phyloP scores from a whole-genome alignment of 2,888 invertebrate genomes.

The Trichopoda pennipes region DNA sequence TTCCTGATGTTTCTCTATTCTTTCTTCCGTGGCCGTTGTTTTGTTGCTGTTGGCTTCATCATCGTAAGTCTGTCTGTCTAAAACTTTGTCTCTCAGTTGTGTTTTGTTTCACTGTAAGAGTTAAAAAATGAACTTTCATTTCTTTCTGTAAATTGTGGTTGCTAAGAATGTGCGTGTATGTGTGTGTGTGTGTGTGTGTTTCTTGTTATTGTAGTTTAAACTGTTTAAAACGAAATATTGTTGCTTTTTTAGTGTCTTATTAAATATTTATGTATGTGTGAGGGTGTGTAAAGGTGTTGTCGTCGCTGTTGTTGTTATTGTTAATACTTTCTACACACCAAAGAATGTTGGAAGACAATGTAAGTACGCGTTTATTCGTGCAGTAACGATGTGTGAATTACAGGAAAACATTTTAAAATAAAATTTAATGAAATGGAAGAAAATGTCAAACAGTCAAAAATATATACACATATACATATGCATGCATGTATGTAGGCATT shows the following conservation, averaged over 20 bases:
- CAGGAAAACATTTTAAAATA: slow-evolving; percentile 66
- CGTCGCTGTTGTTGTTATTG: slow-evolving; percentile 11
- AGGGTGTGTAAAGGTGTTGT: slow-evolving; percentile 40
- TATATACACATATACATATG: not conserved
- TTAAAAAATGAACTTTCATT: not conserved
- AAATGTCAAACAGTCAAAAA: slow-evolving; percentile 46
- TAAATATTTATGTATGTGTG: slow-evolving; percentile 45
- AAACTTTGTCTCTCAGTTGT: slow-evolving; percentile 18
- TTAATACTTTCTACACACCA: slow-evolving; percentile 26
- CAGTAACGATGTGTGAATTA: slow-evolving; percentile 69
- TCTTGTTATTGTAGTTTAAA: slow-evolving; percentile 39
- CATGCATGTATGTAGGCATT: not conserved
- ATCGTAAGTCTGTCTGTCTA: slow-evolving; percentile 18
- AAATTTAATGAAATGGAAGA: slow-evolving; percentile 68
- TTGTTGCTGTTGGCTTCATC: no score
- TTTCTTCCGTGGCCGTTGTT: slow-evolving; percentile 29
- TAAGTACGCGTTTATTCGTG: slow-evolving; percentile 67
- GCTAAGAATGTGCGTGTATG: slow-evolving; percentile 15
- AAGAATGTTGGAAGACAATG: slow-evolving; percentile 58
- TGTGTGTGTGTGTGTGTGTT: slow-evolving; percentile 23
- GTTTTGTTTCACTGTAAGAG: slow-evolving; percentile 7
- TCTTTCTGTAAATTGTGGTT: slow-evolving; percentile 29
- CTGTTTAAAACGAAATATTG: slow-evolving; percentile 41
- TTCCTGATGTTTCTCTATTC: slow-evolving; percentile 38
- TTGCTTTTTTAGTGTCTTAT: slow-evolving; percentile 2